phyloP scores from a whole-genome alignment of 2,888 invertebrate genomes.

The Eustalomyia histrio region DNA sequence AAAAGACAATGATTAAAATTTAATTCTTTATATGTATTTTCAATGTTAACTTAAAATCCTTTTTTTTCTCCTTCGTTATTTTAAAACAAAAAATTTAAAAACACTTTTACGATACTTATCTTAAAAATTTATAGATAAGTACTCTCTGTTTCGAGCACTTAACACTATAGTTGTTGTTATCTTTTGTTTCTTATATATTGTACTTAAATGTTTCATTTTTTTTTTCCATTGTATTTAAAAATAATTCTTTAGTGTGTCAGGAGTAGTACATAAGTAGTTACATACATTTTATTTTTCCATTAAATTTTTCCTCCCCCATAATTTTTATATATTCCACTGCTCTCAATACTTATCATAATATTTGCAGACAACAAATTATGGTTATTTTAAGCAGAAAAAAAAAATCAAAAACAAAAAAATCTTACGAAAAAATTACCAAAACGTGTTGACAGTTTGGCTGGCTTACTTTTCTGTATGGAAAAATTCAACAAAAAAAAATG shows the following conservation, averaged over 20 bases:
- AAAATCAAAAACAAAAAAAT: not conserved
- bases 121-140: not conserved
- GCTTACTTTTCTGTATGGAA: conserved; percentile 37
- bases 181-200: too few species aligned
- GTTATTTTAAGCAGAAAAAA: conserved; percentile 26
- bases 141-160: not conserved
- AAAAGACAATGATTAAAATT: too few species aligned
- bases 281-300: not conserved
- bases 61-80: not conserved
- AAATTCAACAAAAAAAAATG: not conserved
- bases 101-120: not conserved
- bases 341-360: conserved; percentile 53
- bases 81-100: conserved; percentile 17
- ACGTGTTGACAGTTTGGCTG: conserved; percentile 61
- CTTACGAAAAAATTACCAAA: conserved; percentile 19
- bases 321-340: not conserved
- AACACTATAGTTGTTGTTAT: not conserved
- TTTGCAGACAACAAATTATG: conserved; percentile 59
- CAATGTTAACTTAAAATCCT: not conserved
- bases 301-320: not conserved
- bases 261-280: conserved; percentile 47
- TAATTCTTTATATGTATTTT: not conserved
- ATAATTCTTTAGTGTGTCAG: conserved; percentile 45
- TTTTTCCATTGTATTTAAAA: not conserved
- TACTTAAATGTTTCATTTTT: not conserved